These are phyloP conservation scores for Pachyrhynchus sulphureomaculatus DNA, from an alignment of 1,140 invertebrate genomes.

Conservation along the genomic window DNA sequence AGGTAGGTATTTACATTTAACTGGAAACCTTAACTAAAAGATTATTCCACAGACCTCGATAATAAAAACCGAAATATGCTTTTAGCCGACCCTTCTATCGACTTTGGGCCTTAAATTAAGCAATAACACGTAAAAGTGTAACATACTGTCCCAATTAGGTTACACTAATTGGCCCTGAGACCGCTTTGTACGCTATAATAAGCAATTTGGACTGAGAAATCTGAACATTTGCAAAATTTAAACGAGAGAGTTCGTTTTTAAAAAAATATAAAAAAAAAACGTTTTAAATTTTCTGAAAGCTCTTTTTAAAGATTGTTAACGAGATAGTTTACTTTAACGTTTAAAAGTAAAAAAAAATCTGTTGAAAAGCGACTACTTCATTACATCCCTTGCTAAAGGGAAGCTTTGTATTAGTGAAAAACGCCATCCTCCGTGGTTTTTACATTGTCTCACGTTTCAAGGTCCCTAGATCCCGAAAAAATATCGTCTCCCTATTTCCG, in stretches of 20 bases:
- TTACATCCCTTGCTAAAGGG: neutral
- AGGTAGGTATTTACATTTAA: too few species aligned
- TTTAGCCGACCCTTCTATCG: conserved; percentile 2
- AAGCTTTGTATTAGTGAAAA: neutral
- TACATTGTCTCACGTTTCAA: too few species aligned
- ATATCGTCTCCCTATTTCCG: too few species aligned
- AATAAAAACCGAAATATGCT: neutral
- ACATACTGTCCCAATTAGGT: conserved; percentile 15
- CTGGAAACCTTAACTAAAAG: too few species aligned
- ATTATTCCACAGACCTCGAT: too few species aligned
- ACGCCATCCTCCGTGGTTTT: too few species aligned
- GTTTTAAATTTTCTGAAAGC: neutral
- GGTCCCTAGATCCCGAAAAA: too few species aligned
- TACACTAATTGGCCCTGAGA: conserved; percentile 20
- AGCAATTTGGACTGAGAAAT: conserved; percentile 13
- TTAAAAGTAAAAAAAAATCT: too few species aligned
- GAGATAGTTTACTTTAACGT: neutral
- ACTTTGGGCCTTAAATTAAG: conserved; percentile 7
- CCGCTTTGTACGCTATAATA: conserved; percentile 9
- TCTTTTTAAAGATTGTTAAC: neutral
- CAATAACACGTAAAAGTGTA: conserved; percentile 22
- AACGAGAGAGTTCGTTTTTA: neutral
- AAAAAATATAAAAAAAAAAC: too few species aligned
- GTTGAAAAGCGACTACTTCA: too few species aligned
- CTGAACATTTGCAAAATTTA: conserved; percentile 16